These are phyloP conservation scores for Australoheros scitulus DNA, from an alignment of 2,113 vertebrate species.

Conservation along the genomic window DNA sequence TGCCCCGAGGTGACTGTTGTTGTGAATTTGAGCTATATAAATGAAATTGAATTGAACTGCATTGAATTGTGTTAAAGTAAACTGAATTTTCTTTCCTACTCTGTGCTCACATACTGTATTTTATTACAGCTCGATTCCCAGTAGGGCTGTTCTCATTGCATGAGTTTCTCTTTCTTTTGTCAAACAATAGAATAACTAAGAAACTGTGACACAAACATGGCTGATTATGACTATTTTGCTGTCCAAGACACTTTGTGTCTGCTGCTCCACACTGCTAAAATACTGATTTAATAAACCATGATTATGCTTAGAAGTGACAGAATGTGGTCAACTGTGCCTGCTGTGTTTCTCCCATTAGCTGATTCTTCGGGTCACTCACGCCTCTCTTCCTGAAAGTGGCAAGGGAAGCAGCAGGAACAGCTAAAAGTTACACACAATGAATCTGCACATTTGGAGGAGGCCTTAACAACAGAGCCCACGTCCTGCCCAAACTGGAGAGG, in stretches of 20 bases:
- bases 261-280: background rate
- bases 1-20: background rate
- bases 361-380: background rate
- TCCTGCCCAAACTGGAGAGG: background rate
- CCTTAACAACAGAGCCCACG: background rate
- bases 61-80: background rate
- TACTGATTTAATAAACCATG: background rate
- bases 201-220: background rate
- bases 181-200: background rate
- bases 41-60: background rate
- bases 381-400: background rate
- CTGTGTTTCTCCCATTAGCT: background rate
- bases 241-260: background rate
- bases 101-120: background rate
- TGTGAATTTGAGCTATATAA: slow-evolving; percentile 1
- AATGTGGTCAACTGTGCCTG: background rate
- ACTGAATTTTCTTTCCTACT: background rate
- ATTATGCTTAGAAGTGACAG: background rate
- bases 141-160: background rate
- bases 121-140: background rate
- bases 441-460: background rate
- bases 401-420: background rate
- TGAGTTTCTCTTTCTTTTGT: background rate
- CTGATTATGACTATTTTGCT: background rate
- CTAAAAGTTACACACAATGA: background rate